Base-by-base conservation (phyloP, 2,888 invertebrate species). In the Microctonus brassicae region DNA sequence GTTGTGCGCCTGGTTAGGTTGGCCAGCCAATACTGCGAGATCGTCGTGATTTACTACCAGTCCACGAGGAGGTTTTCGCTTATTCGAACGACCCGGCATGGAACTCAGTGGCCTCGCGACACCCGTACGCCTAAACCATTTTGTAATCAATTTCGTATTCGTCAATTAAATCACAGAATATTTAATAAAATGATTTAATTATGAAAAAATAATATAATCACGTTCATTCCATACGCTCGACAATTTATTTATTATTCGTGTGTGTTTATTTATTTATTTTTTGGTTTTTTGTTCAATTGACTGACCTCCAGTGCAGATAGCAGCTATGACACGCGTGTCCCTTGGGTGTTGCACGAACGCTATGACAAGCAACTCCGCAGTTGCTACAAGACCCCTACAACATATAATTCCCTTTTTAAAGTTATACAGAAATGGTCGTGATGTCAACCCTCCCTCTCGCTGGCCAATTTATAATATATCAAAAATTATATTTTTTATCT, bases 41-140 rank as follows among this genome's bases (percentile, higher is more conserved):
- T 98, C 98, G 89, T 98, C 98, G 89, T 97, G 95, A 91, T 97
- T 97, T 90, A 98, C 95, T 91, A 96, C 96, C 94, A 98, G 97
- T 89, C 98, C 98, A 84, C 95, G 94, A 75, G 98, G 98, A 83
- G 98, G 95, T 88, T 95, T 95, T 86, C 97, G 94, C 84, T 91
- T 90, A 85, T 90, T 89, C 72, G 86, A 83, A 80, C 87, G 87
- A 78, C 90, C 90, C 68, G 89, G 88, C 81, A 90, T 89, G 80
- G 87, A 87, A 81, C 87, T 87, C 82, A 87, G 81, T 34, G 90
- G 90, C 75, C 90, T 88, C 77, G 89, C 87, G 74, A 88, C 88
- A 73, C 90, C 90, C 53, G 89, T 90, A 78, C 89, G 89, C 87
- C 90, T 90, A 86, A 79, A 80, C 78, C 76, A 78, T 74, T 65